phyloP scores from a whole-genome alignment of 30 jellyfish, hydroid and myxozoan genomes.

The Catostylus mosaicus region DNA sequence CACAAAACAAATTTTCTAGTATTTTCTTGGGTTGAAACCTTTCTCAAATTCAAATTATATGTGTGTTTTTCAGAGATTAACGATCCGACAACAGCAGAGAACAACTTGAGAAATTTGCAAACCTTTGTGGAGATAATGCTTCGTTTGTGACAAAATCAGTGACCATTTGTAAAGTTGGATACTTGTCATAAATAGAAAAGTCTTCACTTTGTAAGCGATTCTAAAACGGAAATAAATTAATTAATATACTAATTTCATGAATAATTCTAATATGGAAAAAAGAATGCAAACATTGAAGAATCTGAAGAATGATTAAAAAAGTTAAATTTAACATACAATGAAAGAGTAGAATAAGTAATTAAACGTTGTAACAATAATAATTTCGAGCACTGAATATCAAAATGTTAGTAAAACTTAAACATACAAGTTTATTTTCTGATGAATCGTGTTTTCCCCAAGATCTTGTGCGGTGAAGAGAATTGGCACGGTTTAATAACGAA shows the following conservation, averaged over 20 bases:
- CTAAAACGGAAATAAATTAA: slow-evolving; percentile 30
- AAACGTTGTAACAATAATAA: no score
- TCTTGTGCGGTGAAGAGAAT: slow-evolving; percentile 56
- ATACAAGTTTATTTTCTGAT: slow-evolving; percentile 45
- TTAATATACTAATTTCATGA: no score
- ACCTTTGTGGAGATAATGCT: slow-evolving; percentile 64
- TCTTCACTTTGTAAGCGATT: slow-evolving; percentile 61
- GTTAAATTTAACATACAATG: no score
- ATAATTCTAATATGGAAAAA: no score
- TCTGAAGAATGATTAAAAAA: no score
- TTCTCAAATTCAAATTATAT: no score
- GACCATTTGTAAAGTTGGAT: slow-evolving; percentile 89
- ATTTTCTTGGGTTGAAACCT: no score
- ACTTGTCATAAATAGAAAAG: slow-evolving; percentile 61
- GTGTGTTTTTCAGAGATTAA: not conserved
- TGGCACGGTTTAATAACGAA: slow-evolving; percentile 29
- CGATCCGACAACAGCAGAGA: no score
- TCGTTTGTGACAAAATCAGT: slow-evolving; percentile 85
- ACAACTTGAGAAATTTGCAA: not conserved
- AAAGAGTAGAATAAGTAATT: no score
- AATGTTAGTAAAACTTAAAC: not conserved
- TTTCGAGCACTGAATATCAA: no score
- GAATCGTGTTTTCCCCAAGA: slow-evolving; percentile 90
- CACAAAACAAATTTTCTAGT: no score
- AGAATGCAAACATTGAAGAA: no score